Evolutionary conservation across 2,113 vertebrate species (phyloP).

Genomic region (Leucoraja erinaceus): DNA sequence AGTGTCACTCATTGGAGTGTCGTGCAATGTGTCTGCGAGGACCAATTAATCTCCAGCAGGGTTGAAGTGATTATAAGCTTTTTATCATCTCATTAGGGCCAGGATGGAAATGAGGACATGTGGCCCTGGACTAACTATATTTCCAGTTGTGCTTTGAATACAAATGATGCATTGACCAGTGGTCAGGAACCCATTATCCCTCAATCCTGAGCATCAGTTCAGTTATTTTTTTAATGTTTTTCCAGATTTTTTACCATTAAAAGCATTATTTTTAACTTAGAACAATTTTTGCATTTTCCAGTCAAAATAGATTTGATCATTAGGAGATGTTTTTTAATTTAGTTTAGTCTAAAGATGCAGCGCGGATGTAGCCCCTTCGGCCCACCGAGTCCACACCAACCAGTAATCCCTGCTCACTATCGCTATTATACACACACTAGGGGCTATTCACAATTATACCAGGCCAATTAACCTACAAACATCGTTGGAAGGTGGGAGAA

Average conservation of each 20-base stretch:
- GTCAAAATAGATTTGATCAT: neutral
- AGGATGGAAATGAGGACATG: neutral
- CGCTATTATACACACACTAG: too few relatives aligned
- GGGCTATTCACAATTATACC: too few relatives aligned
- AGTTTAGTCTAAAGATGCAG: too few relatives aligned
- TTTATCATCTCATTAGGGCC: constrained; percentile 18
- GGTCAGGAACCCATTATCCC: neutral
- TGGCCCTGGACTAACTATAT: too few relatives aligned
- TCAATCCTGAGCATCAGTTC: neutral
- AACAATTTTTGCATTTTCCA: neutral
- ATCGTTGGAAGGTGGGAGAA: too few relatives aligned
- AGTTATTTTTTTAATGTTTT: neutral
- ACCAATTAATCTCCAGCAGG: constrained; percentile 12
- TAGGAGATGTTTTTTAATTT: too few relatives aligned
- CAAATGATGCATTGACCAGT: neutral
- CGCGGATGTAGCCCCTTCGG: too few relatives aligned
- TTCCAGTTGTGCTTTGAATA: neutral
- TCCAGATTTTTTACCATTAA: neutral
- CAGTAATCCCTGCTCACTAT: too few relatives aligned
- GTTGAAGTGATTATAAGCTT: constrained; percentile 15
- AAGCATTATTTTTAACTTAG: neutral
- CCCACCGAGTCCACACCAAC: too few relatives aligned
- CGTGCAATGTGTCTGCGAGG: neutral
- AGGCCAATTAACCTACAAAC: too few relatives aligned
- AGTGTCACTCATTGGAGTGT: neutral